These are phyloP conservation scores for Pachyuromys duprasi DNA, from an alignment of 2,797 vertebrate species.

Conservation along the genomic window DNA sequence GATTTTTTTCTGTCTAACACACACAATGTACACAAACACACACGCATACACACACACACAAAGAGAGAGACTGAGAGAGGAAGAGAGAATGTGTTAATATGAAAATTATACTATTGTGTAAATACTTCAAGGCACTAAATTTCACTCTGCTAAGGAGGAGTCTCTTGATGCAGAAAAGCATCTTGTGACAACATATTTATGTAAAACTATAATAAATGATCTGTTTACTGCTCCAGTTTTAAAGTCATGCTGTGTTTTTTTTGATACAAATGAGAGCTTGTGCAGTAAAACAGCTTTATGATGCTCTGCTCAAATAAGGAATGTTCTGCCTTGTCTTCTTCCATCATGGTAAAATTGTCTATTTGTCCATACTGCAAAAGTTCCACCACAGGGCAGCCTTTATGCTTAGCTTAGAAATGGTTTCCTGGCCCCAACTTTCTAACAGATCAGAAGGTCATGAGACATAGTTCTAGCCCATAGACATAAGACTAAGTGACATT, in stretches of 20 bases:
- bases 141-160: background rate
- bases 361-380: background rate
- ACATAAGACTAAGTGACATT: background rate
- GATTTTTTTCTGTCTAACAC: background rate
- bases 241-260: background rate
- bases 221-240: background rate
- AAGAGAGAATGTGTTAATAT: background rate
- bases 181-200: background rate
- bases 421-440: background rate
- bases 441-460: background rate
- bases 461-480: background rate
- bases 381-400: background rate
- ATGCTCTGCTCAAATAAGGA: background rate
- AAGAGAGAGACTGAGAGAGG: too few species aligned
- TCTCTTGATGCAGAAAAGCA: background rate
- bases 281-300: background rate
- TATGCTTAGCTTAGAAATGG: background rate
- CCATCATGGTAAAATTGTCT: background rate
- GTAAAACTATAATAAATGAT: constrained; percentile 37
- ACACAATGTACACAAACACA: background rate
- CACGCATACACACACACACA: background rate
- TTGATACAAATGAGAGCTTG: background rate
- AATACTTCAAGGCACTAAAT: background rate
- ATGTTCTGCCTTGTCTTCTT: background rate
- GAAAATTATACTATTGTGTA: background rate